Evolutionary conservation across 2,888 invertebrate species (phyloP).

Genomic region (Limulus polyphemus): DNA sequence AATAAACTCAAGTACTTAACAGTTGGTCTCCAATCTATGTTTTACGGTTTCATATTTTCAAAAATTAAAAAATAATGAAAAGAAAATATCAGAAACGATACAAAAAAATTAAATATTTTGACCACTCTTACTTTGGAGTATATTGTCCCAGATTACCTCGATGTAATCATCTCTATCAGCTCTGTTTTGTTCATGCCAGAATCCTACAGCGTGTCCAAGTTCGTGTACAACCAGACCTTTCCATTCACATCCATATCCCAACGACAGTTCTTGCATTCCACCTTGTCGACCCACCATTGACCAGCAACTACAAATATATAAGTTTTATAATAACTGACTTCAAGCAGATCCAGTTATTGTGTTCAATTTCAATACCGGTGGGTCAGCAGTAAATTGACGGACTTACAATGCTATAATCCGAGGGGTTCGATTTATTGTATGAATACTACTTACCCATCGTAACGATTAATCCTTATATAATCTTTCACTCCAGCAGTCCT

Average conservation of each 20-base stretch:
- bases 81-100: too few species aligned
- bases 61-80: too few species aligned
- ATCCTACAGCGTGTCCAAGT: conserved; percentile 34
- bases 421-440: too few species aligned
- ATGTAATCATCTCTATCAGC: conserved; percentile 35
- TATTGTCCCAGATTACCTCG: conserved; percentile 24
- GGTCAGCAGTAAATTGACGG: too few species aligned
- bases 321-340: too few species aligned
- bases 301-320: conserved; percentile 11
- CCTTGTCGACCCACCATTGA: conserved; percentile 25
- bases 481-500: conserved; percentile 4
- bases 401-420: too few species aligned
- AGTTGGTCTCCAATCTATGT: too few species aligned
- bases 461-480: conserved; percentile 13
- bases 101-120: not conserved
- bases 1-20: too few species aligned
- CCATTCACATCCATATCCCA: conserved; percentile 34
- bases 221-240: conserved; percentile 35
- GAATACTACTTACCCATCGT: conserved; percentile 8
- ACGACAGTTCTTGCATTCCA: conserved; percentile 33
- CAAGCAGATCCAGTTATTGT: too few species aligned
- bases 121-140: conserved; percentile 10
- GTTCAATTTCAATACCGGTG: too few species aligned
- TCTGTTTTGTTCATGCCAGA: conserved; percentile 35
- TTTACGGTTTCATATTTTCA: too few species aligned